Base-by-base conservation (phyloP, 2,797 vertebrate species). In the Sciurus carolinensis region DNA sequence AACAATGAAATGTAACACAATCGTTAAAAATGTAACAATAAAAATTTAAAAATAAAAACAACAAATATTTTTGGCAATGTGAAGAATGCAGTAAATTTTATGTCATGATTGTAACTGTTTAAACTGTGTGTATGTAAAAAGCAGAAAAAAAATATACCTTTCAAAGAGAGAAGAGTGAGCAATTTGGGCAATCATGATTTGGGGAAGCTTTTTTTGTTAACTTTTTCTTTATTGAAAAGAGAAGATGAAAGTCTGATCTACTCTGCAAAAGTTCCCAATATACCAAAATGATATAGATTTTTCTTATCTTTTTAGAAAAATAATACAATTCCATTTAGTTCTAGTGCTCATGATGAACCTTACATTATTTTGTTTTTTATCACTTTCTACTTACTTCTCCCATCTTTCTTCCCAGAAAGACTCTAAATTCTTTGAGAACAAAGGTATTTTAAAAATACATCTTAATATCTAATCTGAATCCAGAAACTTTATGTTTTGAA, bases 261-360 rank as follows among this genome's bases (percentile, higher is more conserved):
- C 24, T 92, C 44, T 92, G n/a, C 14, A 73, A 91, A 75, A 22
- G 9, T 44, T 93, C 76, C 17, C 0, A 54, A 82, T 75, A 17
- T 80, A 71, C 2, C 44, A n/a, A 94, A 88, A 67, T 72, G 71
- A 57, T n/a, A 77, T 57, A 4, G 5, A 4, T 76, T 67, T 79
- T 95, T 83, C 77, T 92, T 95, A 52, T 14, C 72, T 59, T 88
- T 90, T 64, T 33, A 67, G 92, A 95, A 91, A 95, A 66, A 9
- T 73, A 28, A 22, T 57, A 57, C 54, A 47, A 47, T 47, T 47
- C 44, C 44, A 47, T 47, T 47, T 47, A 47, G 44, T 47, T 47
- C 44, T 47, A 47, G 44, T 47, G 73, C 11, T 85, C 81, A 52
- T 71, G 79, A 72, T 89, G 71, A 86, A 75, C 2, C 7, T 95